Evolutionary conservation across 1,140 invertebrate genomes (phyloP), one percentile per base, ranked within the genome.

Genomic region (Pectinophora gossypiella): DNA sequence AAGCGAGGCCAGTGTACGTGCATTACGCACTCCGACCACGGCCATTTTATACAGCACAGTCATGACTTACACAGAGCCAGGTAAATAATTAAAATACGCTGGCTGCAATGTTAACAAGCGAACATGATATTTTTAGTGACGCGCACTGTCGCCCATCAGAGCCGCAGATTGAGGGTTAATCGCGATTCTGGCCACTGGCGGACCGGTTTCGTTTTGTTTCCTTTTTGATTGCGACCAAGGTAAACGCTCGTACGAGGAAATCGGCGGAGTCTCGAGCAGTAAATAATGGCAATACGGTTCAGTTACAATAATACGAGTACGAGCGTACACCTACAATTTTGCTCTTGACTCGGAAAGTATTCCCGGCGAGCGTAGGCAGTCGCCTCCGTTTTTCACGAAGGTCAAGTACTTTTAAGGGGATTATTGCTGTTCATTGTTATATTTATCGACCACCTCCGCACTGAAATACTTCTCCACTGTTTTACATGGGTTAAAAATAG

Each of bases 151-250:
- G 70, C 61, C 62, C 72, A 68, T 68, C 72, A 59, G 56, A 52
- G 60, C 62, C 56, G 61, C 60, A 69, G 72, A 74, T 79, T 73
- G 70, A 73, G 70, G 72, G 65, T 78, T 82, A 76, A 76, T 78
- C 72, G 68, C 64, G 66, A 79, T 82, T 85, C 76, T 77, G 78
- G 75, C 73, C 68, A 72, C 52, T 68, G 65, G 63, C 63, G 45
- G 64, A 82, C 81, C 75, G 78, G 81, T 79, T 77, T 59, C 54
- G 51, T 53, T 64, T 67, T 69, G 59, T 64, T 71, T 72, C 64
- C 65, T 64, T 57, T 62, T 46, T 43, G 48, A 45, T 15, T 46
- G 44, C 66, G 56, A 49, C 56, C 53, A 61, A 70, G 63, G 62
- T 73, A 73, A 73, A 77, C 57, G 66, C 51, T 64, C 64, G 59